phyloP scores from a whole-genome alignment of 30 jellyfish, hydroid and myxozoan species.

The Haliclystus octoradiatus region DNA sequence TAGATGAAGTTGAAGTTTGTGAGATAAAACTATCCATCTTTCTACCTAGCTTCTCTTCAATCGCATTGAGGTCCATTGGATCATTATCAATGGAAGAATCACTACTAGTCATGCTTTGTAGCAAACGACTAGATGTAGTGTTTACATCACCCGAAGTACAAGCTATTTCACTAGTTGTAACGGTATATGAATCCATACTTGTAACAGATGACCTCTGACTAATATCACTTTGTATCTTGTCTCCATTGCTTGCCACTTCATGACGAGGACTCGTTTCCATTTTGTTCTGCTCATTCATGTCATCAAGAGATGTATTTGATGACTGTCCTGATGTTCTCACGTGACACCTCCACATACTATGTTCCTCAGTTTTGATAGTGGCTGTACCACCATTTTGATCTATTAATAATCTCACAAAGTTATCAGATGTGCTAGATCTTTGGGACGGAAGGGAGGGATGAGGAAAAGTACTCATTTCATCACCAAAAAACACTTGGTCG shows the following conservation, averaged over 20 bases:
- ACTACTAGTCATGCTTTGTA: not conserved
- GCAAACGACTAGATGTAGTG: not conserved
- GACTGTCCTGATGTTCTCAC: not conserved
- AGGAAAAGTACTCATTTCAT: not conserved
- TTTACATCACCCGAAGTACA: not conserved
- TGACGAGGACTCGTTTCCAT: not conserved
- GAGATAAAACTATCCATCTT: not conserved
- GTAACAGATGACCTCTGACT: not conserved
- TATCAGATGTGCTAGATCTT: not conserved
- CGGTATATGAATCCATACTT: not conserved
- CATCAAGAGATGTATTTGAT: not conserved
- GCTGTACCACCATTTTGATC: not conserved
- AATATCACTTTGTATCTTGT: not conserved
- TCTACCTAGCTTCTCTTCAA: not conserved
- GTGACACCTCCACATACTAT: too few species aligned
- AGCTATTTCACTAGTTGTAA: not conserved
- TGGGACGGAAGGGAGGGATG: not conserved
- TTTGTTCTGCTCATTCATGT: not conserved
- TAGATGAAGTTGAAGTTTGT: not conserved
- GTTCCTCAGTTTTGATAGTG: not conserved
- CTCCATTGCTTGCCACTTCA: not conserved
- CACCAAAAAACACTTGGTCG: not conserved
- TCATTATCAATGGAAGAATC: not conserved
- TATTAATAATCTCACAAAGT: not conserved
- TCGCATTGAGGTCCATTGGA: not conserved